phyloP scores from a whole-genome alignment of 2,888 invertebrate species.

The Ashinkailepas kermadecensis region DNA sequence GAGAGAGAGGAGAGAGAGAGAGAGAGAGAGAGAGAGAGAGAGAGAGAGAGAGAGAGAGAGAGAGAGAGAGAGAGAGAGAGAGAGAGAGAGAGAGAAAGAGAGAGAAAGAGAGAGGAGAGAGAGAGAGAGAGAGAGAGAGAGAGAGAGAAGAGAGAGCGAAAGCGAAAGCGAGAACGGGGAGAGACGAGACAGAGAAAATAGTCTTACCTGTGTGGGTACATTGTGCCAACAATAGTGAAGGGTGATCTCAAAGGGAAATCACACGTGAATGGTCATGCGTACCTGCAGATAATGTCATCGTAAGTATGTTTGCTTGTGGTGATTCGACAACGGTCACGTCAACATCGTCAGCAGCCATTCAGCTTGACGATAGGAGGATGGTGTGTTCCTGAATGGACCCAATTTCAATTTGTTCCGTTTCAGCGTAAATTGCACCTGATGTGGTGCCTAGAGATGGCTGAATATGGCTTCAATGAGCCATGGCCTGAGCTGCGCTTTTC shows the following conservation, averaged over 20 bases:
- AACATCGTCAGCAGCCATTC: not conserved
- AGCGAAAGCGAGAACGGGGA: not conserved
- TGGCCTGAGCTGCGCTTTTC: not conserved
- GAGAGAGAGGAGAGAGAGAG: not conserved
- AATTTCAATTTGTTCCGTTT: too few relatives aligned
- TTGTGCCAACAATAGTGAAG: not conserved
- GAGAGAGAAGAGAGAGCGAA: slow-evolving; percentile 3
- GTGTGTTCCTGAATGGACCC: too few relatives aligned
- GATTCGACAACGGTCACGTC: not conserved
- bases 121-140: slow-evolving; percentile 13
- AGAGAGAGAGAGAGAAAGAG: not conserved
- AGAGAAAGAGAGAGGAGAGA: not conserved
- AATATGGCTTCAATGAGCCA: not conserved
- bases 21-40: not conserved
- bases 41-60: not conserved
- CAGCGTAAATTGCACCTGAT: too few relatives aligned
- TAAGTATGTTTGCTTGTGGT: not conserved
- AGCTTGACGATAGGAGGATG: not conserved
- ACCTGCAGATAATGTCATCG: not conserved
- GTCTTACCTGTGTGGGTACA: not conserved
- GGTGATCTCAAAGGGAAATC: not conserved
- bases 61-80: slow-evolving; percentile 4
- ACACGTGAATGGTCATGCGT: not conserved
- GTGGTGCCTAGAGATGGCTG: not conserved
- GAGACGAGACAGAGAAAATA: not conserved